Percentiles rank a stretch among this genome's conserved stretches.
Conservation (phyloP, 2,888 invertebrate species). For the Boloria selene region DNA sequence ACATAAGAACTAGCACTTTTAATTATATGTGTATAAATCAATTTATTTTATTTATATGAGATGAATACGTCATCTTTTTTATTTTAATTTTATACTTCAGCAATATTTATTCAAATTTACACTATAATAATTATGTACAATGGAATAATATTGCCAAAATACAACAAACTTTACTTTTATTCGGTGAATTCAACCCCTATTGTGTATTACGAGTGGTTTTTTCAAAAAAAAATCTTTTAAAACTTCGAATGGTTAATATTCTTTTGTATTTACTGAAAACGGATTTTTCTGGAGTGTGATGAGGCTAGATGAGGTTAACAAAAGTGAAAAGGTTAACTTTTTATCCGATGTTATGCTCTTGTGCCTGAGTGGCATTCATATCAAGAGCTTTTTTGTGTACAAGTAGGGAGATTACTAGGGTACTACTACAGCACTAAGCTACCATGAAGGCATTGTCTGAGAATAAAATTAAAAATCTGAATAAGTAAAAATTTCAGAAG, state of each 20-base stretch:
- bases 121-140: not conserved
- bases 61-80: too few species aligned
- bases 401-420: conserved; percentile 24
- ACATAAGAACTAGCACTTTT: too few species aligned
- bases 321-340: conserved; percentile 23
- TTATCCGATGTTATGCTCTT: conserved; percentile 30
- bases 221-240: not conserved
- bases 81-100: too few species aligned
- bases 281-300: not conserved
- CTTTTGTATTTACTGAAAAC: conserved; percentile 15
- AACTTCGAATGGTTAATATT: conserved; percentile 5
- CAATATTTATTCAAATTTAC: not conserved
- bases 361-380: conserved; percentile 25
- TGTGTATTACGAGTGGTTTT: conserved; percentile 5
- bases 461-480: not conserved
- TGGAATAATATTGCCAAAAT: conserved; percentile 6
- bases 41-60: too few species aligned
- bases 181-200: not conserved
- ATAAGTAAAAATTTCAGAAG: not conserved
- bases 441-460: conserved; percentile 13
- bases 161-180: conserved; percentile 9
- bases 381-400: conserved; percentile 22
- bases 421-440: conserved; percentile 30
- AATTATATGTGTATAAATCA: too few species aligned
- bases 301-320: conserved; percentile 6